Conservation (phyloP, 2,888 invertebrate species). For the Mantis religiosa region DNA sequence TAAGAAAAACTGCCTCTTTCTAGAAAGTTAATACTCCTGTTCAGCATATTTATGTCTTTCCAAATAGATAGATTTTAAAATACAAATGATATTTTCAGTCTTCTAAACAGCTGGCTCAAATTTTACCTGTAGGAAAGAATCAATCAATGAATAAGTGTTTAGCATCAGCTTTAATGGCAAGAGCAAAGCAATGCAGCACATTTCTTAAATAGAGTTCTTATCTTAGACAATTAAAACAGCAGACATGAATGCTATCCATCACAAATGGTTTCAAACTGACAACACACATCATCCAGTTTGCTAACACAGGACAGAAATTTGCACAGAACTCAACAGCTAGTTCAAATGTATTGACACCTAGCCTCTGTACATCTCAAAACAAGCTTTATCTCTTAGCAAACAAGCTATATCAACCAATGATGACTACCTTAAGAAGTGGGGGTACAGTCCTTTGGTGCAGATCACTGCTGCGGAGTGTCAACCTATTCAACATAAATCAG, state of each 20-base stretch:
- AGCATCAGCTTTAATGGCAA: neutral
- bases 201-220: neutral
- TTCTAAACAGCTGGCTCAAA: neutral
- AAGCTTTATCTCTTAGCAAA: neutral
- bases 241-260: neutral
- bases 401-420: constrained; percentile 1
- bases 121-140: neutral
- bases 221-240: neutral
- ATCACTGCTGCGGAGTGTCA: constrained; percentile 6
- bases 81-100: neutral
- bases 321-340: neutral
- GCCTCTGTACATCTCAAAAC: neutral
- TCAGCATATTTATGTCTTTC: no score
- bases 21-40: no score
- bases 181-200: neutral
- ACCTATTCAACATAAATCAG: constrained; percentile 14
- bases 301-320: neutral
- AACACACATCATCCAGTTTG: neutral
- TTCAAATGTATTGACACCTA: neutral
- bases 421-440: constrained; percentile 8
- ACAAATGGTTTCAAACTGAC: neutral
- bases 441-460: constrained; percentile 8
- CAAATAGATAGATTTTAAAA: neutral
- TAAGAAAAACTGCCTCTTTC: no score
- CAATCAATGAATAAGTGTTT: neutral